phyloP scores from a whole-genome alignment of 2,888 invertebrate species.

The Trissoscelio sp. region DNA sequence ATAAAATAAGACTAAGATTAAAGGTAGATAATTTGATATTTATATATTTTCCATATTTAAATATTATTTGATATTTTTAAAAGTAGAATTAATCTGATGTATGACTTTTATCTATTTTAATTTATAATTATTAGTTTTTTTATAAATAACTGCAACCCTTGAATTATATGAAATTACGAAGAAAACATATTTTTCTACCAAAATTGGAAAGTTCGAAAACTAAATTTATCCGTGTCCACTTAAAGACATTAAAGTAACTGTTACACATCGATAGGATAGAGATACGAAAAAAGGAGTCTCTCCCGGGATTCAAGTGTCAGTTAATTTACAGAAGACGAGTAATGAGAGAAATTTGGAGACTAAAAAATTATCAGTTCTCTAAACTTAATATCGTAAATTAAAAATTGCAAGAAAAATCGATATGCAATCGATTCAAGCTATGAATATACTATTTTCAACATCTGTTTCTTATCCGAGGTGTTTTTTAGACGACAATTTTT shows the following conservation, averaged over 20 bases:
- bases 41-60: too few species aligned
- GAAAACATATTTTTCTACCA: not conserved
- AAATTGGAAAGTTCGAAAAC: not conserved
- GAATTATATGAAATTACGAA: too few species aligned
- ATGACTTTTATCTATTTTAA: too few species aligned
- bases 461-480: not conserved
- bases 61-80: too few species aligned
- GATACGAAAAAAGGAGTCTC: slow-evolving; percentile 1
- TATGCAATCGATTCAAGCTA: not conserved
- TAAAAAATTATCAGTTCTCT: not conserved
- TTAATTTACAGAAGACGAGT: not conserved
- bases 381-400: not conserved
- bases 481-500: slow-evolving; percentile 3
- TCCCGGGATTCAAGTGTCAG: not conserved
- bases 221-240: not conserved
- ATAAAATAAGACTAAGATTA: too few species aligned
- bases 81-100: too few species aligned
- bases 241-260: not conserved
- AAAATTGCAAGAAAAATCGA: not conserved
- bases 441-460: not conserved
- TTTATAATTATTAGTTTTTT: too few species aligned
- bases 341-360: not conserved
- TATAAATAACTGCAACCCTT: too few species aligned
- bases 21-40: too few species aligned
- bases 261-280: not conserved